phyloP scores from a whole-genome alignment of 1,140 invertebrate species.

The Temnothorax longispinosus region DNA sequence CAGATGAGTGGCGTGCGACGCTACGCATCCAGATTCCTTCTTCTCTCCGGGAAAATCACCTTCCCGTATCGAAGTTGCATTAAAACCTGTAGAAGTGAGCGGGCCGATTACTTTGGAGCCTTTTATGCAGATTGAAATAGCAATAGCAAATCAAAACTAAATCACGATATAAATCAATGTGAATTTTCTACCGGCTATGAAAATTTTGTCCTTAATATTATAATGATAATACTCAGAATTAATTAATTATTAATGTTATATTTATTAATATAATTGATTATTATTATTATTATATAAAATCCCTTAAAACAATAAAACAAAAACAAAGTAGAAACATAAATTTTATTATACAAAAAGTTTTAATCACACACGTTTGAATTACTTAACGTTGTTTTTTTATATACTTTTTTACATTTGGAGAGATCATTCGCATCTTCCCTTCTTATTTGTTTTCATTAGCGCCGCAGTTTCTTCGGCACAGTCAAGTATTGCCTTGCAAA shows the following conservation, averaged over 20 bases:
- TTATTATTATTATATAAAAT: neutral
- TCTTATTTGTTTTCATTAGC: neutral
- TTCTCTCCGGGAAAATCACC: conserved; percentile 2
- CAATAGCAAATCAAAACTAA: neutral
- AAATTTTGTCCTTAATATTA: neutral
- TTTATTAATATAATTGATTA: neutral
- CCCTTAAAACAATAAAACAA: neutral
- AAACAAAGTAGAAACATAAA: neutral
- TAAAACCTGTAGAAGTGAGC: neutral
- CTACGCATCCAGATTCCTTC: conserved; percentile 10
- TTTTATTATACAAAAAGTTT: neutral
- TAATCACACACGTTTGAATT: neutral
- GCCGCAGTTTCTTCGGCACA: neutral
- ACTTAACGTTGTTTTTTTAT: neutral
- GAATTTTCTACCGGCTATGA: neutral
- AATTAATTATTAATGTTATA: neutral
- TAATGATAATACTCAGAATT: neutral
- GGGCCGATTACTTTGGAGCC: neutral
- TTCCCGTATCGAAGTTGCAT: conserved; percentile 2
- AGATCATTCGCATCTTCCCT: neutral
- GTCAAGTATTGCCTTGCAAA: conserved; percentile 26
- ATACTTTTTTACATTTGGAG: neutral
- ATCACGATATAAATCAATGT: neutral
- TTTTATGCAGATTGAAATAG: neutral
- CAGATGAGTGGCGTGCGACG: conserved; percentile 19